Conservation (phyloP, 2,113 vertebrate species). For the Callorhinus ursinus region DNA sequence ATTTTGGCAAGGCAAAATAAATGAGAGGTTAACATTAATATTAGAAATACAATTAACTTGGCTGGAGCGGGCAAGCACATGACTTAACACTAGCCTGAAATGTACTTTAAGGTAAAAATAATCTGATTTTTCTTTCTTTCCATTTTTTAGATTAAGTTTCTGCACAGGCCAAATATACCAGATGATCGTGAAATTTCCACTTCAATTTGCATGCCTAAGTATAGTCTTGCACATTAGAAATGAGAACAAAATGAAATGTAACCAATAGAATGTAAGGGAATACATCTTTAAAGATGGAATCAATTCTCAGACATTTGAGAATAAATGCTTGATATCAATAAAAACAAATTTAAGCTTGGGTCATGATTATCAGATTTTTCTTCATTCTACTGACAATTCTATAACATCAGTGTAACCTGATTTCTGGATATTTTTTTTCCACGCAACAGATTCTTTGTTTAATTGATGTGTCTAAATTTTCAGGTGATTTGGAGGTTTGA, state of each 20-base stretch:
- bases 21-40: slow-evolving; percentile 29
- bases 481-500: neutral
- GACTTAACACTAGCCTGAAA: slow-evolving; percentile 44
- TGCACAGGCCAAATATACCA: slow-evolving; percentile 31
- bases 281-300: slow-evolving; percentile 12
- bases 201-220: slow-evolving; percentile 54
- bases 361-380: neutral
- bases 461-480: neutral
- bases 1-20: slow-evolving; percentile 41
- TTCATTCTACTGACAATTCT: slow-evolving; percentile 48
- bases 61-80: neutral
- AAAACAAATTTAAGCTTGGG: slow-evolving; percentile 43
- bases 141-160: slow-evolving; percentile 40
- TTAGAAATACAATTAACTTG: slow-evolving; percentile 43
- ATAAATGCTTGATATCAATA: slow-evolving; percentile 5
- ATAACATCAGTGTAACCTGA: neutral
- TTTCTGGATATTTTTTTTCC: slow-evolving; percentile 1
- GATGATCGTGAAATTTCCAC: slow-evolving; percentile 44
- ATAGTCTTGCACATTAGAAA: slow-evolving; percentile 34
- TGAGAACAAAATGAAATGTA: slow-evolving; percentile 44
- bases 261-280: neutral
- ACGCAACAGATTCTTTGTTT: neutral
- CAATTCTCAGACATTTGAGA: slow-evolving; percentile 15
- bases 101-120: slow-evolving; percentile 47
- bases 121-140: neutral